Percentiles rank a stretch among this genome's conserved stretches.
These are phyloP conservation scores for Carabus problematicus DNA, from an alignment of 2,888 invertebrate genomes.

Conservation along the genomic window DNA sequence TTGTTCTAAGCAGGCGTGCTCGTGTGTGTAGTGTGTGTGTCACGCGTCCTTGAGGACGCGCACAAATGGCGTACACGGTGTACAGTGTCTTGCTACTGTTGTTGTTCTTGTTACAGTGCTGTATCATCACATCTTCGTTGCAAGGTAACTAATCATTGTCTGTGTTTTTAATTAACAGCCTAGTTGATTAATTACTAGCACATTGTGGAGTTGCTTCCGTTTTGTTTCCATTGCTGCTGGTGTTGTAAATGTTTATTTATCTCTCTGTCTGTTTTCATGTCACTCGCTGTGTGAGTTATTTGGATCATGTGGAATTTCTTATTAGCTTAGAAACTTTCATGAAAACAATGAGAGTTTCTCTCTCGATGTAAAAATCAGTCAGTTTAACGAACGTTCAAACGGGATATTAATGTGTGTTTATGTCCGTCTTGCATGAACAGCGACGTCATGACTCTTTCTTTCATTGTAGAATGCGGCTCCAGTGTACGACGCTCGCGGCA, in stretches of 20 bases:
- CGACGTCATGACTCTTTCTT: constrained; percentile 16
- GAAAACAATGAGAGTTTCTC: constrained; percentile 42
- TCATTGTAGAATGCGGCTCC: constrained; percentile 70
- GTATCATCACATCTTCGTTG: too few relatives aligned
- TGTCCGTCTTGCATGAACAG: not conserved
- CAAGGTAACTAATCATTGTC: not conserved
- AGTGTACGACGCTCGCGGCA: constrained; percentile 69
- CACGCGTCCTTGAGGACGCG: too few relatives aligned
- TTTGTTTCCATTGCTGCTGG: not conserved
- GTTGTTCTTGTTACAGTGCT: too few relatives aligned
- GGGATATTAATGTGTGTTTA: not conserved
- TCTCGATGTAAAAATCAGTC: constrained; percentile 32
- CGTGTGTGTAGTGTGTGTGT: too few relatives aligned
- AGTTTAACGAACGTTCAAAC: constrained; percentile 20
- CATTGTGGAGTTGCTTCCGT: too few relatives aligned
- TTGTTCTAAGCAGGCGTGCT: too few relatives aligned
- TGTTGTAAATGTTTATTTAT: constrained; percentile 7
- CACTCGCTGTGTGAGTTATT: constrained; percentile 28
- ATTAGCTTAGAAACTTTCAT: constrained; percentile 37
- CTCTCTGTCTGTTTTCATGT: constrained; percentile 16
- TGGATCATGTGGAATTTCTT: constrained; percentile 35
- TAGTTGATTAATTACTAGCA: constrained; percentile 3
- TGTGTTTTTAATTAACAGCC: constrained; percentile 9
- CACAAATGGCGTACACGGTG: too few relatives aligned
- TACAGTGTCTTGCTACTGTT: too few relatives aligned